These are phyloP conservation scores for Dryadula phaetusa DNA, from an alignment of 2,888 invertebrate species.

Conservation along the genomic window DNA sequence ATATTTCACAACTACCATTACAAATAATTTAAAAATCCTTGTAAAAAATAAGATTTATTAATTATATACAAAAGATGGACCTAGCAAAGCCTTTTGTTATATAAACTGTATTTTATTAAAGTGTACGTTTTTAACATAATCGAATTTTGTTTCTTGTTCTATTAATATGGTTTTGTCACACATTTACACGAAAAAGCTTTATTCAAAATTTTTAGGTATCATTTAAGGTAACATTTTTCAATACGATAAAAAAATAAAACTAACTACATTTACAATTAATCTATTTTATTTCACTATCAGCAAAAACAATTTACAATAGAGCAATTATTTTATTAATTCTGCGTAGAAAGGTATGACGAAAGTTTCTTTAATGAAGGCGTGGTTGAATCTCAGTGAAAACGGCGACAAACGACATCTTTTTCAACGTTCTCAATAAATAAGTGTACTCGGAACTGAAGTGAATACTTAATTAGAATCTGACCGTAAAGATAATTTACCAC, in stretches of 20 bases:
- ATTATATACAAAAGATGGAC: not conserved
- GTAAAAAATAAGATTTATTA: not conserved
- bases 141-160: too few species aligned
- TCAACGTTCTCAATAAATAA: constrained; percentile 32
- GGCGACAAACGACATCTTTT: constrained; percentile 31
- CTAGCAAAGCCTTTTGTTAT: too few species aligned
- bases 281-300: not conserved
- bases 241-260: not conserved
- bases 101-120: too few species aligned
- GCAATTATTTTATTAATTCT: constrained; percentile 2
- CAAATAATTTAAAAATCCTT: not conserved
- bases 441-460: constrained; percentile 32
- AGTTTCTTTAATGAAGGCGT: constrained; percentile 17
- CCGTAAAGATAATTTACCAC: constrained; percentile 25
- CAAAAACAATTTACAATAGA: constrained; percentile 2
- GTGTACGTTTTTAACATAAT: too few species aligned
- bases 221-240: not conserved
- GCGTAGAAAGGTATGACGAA: constrained; percentile 23
- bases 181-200: too few species aligned
- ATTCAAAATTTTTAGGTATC: too few species aligned
- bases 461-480: constrained; percentile 38
- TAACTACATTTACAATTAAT: not conserved
- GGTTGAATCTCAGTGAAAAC: constrained; percentile 24
- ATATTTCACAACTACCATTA: not conserved
- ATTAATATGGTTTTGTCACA: too few species aligned